These are phyloP conservation scores for Halcyon senegalensis DNA, from an alignment of 2,113 vertebrate species.

Conservation along the genomic window DNA sequence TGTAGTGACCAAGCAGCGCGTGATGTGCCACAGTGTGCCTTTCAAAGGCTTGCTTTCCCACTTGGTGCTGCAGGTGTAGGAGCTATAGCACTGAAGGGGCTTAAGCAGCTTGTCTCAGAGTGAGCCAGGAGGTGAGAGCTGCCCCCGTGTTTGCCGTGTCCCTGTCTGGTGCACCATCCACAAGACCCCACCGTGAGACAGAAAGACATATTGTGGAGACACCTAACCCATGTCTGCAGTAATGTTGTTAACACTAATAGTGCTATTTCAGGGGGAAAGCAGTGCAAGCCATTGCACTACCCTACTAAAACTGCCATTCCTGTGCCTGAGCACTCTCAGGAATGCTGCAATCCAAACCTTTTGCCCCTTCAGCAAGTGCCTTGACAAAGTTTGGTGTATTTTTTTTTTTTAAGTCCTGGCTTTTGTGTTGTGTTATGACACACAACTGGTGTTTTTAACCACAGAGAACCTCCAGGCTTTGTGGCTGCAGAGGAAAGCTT, in stretches of 20 bases:
- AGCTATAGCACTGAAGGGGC: background rate
- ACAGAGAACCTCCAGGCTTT: background rate
- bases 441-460: background rate
- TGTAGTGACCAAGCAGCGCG: accelerated
- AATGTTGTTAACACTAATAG: accelerated
- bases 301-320: background rate
- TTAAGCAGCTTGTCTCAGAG: background rate
- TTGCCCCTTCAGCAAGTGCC: background rate
- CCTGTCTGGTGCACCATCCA: too few species aligned
- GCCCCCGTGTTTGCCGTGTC: accelerated
- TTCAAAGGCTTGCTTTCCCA: background rate
- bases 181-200: accelerated
- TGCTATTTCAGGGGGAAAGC: background rate
- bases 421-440: background rate
- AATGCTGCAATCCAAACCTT: background rate
- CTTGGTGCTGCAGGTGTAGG: background rate
- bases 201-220: background rate
- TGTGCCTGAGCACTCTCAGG: accelerated
- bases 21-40: accelerated
- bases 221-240: too few species aligned
- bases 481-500: background rate
- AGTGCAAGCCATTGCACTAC: accelerated
- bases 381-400: background rate
- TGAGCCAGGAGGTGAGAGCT: background rate
- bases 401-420: background rate